These are phyloP conservation scores for Chaitophorus viminalis DNA, from an alignment of 2,888 invertebrate species.

Conservation along the genomic window DNA sequence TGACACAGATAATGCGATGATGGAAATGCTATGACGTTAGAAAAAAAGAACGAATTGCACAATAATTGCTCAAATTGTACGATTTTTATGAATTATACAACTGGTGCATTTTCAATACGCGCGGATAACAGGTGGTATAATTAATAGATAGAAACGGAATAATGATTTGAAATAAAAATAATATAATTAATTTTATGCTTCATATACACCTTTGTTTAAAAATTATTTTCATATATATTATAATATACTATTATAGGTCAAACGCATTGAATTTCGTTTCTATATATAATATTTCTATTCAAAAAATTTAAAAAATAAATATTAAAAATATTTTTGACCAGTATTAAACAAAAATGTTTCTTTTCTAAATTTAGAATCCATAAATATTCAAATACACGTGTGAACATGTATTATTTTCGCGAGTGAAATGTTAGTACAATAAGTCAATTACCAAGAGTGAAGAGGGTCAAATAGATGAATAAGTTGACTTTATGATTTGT, in stretches of 20 bases:
- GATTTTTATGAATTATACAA: constrained; percentile 41
- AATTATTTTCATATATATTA: no score
- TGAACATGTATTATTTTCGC: background rate
- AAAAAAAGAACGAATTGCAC: no score
- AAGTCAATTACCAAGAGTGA: constrained; percentile 49
- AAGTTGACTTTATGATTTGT: constrained; percentile 25
- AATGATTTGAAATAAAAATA: no score
- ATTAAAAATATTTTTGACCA: background rate
- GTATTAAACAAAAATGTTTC: background rate
- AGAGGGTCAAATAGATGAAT: constrained; percentile 19
- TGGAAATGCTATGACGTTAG: constrained; percentile 14
- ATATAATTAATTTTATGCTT: no score
- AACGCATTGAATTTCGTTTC: no score
- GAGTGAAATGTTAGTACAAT: constrained; percentile 30
- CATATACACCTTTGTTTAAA: no score
- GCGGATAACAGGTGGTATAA: background rate
- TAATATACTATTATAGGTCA: no score
- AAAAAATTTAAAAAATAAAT: background rate
- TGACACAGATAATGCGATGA: constrained; percentile 58
- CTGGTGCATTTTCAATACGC: background rate
- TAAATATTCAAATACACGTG: background rate
- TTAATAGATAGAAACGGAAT: background rate
- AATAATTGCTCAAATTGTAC: background rate
- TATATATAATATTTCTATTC: background rate
- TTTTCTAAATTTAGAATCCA: background rate